Evolutionary conservation across 1,140 invertebrate genomes (phyloP).

Genomic region (Pomacea maculata): DNA sequence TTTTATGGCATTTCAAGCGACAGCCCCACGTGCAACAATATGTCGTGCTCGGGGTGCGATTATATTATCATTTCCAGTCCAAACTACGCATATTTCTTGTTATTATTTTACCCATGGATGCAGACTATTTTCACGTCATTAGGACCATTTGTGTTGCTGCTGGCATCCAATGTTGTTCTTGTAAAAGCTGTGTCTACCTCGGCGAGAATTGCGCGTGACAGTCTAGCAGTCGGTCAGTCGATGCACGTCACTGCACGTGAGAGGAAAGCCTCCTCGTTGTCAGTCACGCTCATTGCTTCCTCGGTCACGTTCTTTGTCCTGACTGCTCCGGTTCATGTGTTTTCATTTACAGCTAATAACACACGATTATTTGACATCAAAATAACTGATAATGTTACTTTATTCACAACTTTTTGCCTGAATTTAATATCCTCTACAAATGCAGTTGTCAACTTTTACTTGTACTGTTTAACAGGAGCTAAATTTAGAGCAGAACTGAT

Average conservation of each 20-base stretch:
- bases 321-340: constrained; percentile 30
- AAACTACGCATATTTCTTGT: constrained; percentile 23
- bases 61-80: not conserved
- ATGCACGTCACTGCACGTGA: not conserved
- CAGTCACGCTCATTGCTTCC: constrained; percentile 29
- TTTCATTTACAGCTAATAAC: constrained; percentile 2
- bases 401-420: not conserved
- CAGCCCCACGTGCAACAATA: constrained; percentile 1
- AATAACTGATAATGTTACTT: too few species aligned
- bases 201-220: not conserved
- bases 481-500: constrained; percentile 25
- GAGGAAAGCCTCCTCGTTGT: constrained; percentile 21
- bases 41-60: not conserved
- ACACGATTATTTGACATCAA: constrained; percentile 10
- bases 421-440: constrained; percentile 23
- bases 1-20: constrained; percentile 26
- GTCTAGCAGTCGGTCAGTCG: not conserved
- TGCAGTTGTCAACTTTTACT: constrained; percentile 25
- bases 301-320: constrained; percentile 32
- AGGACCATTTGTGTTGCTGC: not conserved
- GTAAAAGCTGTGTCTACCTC: not conserved
- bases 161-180: not conserved
- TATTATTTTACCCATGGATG: constrained; percentile 35
- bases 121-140: constrained; percentile 15
- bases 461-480: constrained; percentile 27